Evolutionary conservation across 2,888 invertebrate species (phyloP), one percentile per base, ranked within the genome.

Genomic region (Agriotes lineatus): DNA sequence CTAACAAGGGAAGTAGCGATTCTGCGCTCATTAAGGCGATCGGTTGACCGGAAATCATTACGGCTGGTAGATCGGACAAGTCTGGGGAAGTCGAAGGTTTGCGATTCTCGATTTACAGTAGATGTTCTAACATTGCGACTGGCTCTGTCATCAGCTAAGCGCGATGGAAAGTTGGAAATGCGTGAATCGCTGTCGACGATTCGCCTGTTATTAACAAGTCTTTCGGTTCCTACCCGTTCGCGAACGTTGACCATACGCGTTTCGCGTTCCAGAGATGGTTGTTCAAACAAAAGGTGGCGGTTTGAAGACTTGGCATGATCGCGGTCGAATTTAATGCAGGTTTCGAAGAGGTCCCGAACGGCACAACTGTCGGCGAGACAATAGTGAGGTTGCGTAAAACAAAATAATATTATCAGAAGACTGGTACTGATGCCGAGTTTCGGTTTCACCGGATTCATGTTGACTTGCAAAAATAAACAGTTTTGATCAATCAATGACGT

Each of bases 381-480:
- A 66, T 72, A 66, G 56, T 72, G 37, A 10, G 65, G 45, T 63
- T 69, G 60, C 20, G 71, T 56, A 75, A 76, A 75, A 70, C 70
- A 75, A 75, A 76, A 67, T 67, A 74, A 73, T 35, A 73, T 60
- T 69, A 76, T 70, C 66, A 76, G 62, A 67, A 72, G 60, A 67
- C 50, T 58, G 18, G 62, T 62, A 69, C 71, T 72, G 73, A 70
- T 67, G 62, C 61, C 66, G 30, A 69, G 67, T 63, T 69, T 74
- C 56, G 71, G 56, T 69, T 71, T 73, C 16, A 60, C 33, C 71
- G 74, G 72, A 70, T 72, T 64, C 72, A 70, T 76, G 50, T 42
- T 60, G n/a, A 44, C 61, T 57, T 37, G 16, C 18, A 52, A 63
- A 71, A 66, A 56, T 52, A 74, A 74, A 65, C 25, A n/a, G 45